Base-by-base conservation (phyloP, 2,113 vertebrate genomes). In the Pelusios castaneus region DNA sequence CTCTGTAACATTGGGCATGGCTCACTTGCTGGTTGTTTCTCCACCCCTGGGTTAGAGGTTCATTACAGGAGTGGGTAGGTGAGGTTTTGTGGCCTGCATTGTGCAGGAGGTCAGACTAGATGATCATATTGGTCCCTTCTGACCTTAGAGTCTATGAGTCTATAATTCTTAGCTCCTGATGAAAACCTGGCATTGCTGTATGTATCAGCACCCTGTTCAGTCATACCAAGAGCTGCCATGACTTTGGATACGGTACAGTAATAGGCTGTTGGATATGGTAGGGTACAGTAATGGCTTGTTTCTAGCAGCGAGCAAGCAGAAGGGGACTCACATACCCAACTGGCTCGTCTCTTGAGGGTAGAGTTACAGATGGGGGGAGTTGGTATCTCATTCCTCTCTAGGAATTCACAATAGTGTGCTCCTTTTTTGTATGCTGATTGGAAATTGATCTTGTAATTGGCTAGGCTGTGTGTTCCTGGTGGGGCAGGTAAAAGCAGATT, bases 381-480 rank as follows among this genome's bases (percentile, higher is more conserved):
- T 25, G 70, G 92, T 76, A 90, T 86, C 91, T 87, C 70, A 47
- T 92, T 24, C 8, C 60, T 38, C 63, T 2, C 41, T 89, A 82
- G 81, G 78, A 95, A 91, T 95, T 94, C 82, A 38, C 2, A 84
- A 88, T 58, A 94, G 76, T 81, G 51, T 91, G 91, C 84, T 93
- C 49, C 90, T 92, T 90, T 56, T 60, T 90, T 63, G 8, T 80
- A 93, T 58, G 1, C 80, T 89, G 93, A 89, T 19, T 2, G 27
- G 58, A 90, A 81, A 75, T 63, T 81, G 43, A 90, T 9, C 80
- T 90, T 2, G 25, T 84, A 47, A 85, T 92, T 96, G 93, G 70
- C 91, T 90, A 84, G 78, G 87, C 21, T 2, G 3, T 31, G 12
- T 24, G 51, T 63, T 49, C 75, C n/a, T 49, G 10, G 5, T 0